Conservation (phyloP, 1,140 invertebrate species). For the Colletes latitarsis region DNA sequence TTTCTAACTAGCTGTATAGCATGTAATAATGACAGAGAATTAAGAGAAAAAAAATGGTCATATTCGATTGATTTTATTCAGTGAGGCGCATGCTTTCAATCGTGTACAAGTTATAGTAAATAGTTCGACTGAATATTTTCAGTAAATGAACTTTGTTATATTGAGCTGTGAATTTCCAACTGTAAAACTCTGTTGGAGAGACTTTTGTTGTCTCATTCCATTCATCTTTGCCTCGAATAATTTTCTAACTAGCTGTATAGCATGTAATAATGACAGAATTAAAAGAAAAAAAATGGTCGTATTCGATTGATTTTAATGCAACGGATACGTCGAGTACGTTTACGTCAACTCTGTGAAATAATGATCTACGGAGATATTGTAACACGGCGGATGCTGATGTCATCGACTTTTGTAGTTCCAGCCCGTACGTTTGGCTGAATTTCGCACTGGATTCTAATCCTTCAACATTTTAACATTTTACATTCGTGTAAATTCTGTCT, state of each 20-base stretch:
- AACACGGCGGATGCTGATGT: constrained; percentile 64
- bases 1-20: too few species aligned
- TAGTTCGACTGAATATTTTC: too few species aligned
- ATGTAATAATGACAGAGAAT: too few species aligned
- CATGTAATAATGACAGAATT: too few species aligned
- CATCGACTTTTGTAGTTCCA: constrained; percentile 57
- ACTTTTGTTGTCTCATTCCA: too few species aligned
- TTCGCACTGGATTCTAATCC: neutral
- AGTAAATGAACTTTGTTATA: too few species aligned
- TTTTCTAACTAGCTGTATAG: too few species aligned
- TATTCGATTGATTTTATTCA: neutral
- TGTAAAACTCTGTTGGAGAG: too few species aligned
- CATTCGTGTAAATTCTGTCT: too few species aligned
- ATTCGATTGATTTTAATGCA: neutral
- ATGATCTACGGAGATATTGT: constrained; percentile 10
- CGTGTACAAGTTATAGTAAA: too few species aligned
- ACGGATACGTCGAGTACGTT: neutral
- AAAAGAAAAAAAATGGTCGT: neutral
- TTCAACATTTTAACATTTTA: neutral
- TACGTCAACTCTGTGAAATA: constrained; percentile 25
- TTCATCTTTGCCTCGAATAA: too few species aligned
- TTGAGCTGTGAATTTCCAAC: neutral
- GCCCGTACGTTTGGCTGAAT: neutral
- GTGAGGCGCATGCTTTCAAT: too few species aligned
- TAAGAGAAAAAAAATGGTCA: neutral